A percentile compares a stretch with the other conserved stretches of the same genome.
phyloP scores from a whole-genome alignment of 2,797 vertebrate genomes.

The Lepus oiostolus region DNA sequence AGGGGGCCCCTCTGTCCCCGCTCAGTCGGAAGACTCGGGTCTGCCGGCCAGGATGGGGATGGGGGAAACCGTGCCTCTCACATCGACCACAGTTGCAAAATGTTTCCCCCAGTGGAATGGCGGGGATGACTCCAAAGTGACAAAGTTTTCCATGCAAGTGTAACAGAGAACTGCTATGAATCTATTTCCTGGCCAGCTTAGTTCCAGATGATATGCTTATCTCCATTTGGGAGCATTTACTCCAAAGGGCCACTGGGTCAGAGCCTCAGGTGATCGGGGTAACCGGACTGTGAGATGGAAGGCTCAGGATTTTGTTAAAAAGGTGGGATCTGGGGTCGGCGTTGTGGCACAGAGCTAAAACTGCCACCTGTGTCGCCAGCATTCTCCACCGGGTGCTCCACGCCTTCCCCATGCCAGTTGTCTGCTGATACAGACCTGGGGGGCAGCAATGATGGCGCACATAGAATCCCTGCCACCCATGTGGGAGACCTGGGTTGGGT shows the following conservation, averaged over 20 bases:
- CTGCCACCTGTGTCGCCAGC: too few species aligned
- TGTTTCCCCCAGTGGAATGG: not conserved
- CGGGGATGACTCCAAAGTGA: not conserved
- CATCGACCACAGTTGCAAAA: not conserved
- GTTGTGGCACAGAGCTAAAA: too few species aligned
- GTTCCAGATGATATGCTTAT: not conserved
- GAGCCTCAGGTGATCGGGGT: not conserved
- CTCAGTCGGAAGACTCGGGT: not conserved
- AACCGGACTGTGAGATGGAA: not conserved
- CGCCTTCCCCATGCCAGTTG: too few species aligned
- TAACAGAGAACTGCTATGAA: not conserved
- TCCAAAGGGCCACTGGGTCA: not conserved
- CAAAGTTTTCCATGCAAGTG: not conserved
- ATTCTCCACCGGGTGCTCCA: too few species aligned
- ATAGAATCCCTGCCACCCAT: too few species aligned
- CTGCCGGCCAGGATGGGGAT: not conserved
- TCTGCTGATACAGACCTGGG: too few species aligned
- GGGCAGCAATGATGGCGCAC: too few species aligned
- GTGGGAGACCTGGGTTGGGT: too few species aligned
- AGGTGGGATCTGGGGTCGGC: too few species aligned
- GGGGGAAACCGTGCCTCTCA: not conserved
- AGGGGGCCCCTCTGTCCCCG: not conserved
- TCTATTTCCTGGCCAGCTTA: constrained; percentile 50
- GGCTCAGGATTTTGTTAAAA: constrained; percentile 38
- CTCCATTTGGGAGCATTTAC: not conserved